Evolutionary conservation across 2,797 vertebrate species (phyloP).

Genomic region (Adrianichthys oophorus): DNA sequence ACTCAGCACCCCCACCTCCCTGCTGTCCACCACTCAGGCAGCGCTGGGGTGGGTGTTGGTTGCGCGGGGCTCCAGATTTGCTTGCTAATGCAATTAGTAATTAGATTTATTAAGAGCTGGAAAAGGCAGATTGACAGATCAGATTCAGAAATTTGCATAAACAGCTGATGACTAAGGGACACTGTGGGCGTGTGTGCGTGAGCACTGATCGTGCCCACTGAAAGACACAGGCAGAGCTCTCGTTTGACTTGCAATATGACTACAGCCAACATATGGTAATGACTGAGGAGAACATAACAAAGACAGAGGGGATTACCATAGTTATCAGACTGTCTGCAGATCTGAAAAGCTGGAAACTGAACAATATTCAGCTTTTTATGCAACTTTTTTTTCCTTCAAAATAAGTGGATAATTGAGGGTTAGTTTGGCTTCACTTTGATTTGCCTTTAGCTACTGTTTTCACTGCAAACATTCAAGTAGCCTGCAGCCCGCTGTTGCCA

Average conservation of each 20-base stretch:
- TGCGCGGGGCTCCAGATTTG: neutral
- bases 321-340: slow-evolving; percentile 39
- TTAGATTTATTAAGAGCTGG: slow-evolving; percentile 35
- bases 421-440: no score
- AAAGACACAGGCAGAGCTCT: slow-evolving; percentile 1
- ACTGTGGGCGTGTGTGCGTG: slow-evolving; percentile 12
- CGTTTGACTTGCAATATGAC: slow-evolving; percentile 33
- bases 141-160: slow-evolving; percentile 46
- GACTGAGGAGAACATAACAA: slow-evolving; percentile 41
- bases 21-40: neutral
- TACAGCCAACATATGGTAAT: slow-evolving; percentile 60
- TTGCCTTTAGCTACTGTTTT: neutral
- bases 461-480: slow-evolving; percentile 2
- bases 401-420: no score
- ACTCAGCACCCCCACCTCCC: neutral
- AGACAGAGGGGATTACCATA: slow-evolving; percentile 56
- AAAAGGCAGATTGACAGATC: slow-evolving; percentile 32
- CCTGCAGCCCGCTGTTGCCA: slow-evolving; percentile 57
- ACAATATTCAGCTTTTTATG: neutral
- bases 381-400: neutral
- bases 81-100: slow-evolving; percentile 37
- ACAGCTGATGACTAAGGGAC: slow-evolving; percentile 45
- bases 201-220: slow-evolving; percentile 3
- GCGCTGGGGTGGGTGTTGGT: neutral
- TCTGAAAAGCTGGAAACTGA: neutral